Conservation (phyloP, 2,888 invertebrate genomes). For the Melinopterus prodromus region DNA sequence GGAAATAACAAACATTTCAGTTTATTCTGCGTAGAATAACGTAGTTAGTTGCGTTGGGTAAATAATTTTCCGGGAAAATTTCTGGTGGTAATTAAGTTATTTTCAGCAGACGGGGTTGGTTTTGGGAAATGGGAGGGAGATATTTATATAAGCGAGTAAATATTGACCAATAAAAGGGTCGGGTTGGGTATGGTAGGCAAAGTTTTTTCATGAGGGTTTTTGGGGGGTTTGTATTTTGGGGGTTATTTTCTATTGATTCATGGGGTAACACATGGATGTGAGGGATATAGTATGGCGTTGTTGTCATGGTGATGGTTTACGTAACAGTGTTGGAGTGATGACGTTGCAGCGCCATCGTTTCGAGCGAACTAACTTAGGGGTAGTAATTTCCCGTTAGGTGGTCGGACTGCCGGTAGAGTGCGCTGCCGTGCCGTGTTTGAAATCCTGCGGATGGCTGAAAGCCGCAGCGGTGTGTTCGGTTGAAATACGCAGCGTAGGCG, state of each 20-base stretch:
- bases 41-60: not conserved
- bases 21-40: not conserved
- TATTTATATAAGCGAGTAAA: not conserved
- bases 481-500: slow-evolving; percentile 25
- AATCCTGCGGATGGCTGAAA: slow-evolving; percentile 30
- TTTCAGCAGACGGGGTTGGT: not conserved
- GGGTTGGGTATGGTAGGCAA: not conserved
- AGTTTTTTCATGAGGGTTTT: not conserved
- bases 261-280: not conserved
- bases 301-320: slow-evolving; percentile 58
- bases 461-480: not conserved
- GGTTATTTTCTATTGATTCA: not conserved
- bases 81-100: slow-evolving; percentile 4
- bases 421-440: slow-evolving; percentile 29
- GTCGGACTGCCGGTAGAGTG: slow-evolving; percentile 33
- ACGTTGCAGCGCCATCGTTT: slow-evolving; percentile 53
- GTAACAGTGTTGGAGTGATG: slow-evolving; percentile 58
- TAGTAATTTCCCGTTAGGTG: slow-evolving; percentile 6
- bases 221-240: not conserved
- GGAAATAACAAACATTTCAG: not conserved
- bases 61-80: not conserved
- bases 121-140: not conserved
- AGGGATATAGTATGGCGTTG: slow-evolving; percentile 43
- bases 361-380: slow-evolving; percentile 44
- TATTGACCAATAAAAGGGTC: not conserved